Percentiles rank a stretch among this genome's conserved stretches.
Evolutionary conservation across 2,888 invertebrate species (phyloP).

Genomic region (Nomada lathburiana): DNA sequence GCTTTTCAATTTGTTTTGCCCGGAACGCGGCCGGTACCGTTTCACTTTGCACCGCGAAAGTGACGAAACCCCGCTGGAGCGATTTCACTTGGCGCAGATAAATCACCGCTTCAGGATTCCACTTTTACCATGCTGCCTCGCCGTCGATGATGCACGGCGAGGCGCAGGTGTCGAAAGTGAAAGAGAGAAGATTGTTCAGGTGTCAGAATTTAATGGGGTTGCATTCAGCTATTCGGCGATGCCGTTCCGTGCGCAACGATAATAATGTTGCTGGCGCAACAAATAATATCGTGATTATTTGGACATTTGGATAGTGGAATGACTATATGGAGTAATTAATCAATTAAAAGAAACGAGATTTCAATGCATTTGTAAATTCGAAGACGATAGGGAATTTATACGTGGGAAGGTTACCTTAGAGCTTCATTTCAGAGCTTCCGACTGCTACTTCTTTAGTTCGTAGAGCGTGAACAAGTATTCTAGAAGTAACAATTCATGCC

Average conservation of each 20-base stretch:
- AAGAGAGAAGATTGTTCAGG: constrained; percentile 12
- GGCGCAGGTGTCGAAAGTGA: constrained; percentile 49
- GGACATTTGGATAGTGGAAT: no score
- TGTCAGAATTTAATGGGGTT: not conserved
- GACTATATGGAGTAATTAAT: no score
- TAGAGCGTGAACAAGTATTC: constrained; percentile 17
- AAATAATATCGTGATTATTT: no score
- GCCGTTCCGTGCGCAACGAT: no score
- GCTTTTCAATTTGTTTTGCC: constrained; percentile 68
- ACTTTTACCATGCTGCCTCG: constrained; percentile 43
- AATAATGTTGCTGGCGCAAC: no score
- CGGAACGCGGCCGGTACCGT: constrained; percentile 47
- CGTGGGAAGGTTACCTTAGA: not conserved
- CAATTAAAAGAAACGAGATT: no score
- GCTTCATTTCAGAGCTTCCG: constrained; percentile 15
- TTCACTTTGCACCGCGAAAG: constrained; percentile 66
- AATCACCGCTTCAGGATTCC: constrained; percentile 66
- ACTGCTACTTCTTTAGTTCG: constrained; percentile 19
- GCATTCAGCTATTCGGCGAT: no score
- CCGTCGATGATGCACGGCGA: constrained; percentile 48
- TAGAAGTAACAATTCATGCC: constrained; percentile 23
- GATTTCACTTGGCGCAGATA: constrained; percentile 68
- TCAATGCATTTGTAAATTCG: no score
- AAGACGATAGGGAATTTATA: no score
- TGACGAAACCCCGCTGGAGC: constrained; percentile 67